Conservation (phyloP, 2,113 vertebrate species). For the Haplochromis burtoni region DNA sequence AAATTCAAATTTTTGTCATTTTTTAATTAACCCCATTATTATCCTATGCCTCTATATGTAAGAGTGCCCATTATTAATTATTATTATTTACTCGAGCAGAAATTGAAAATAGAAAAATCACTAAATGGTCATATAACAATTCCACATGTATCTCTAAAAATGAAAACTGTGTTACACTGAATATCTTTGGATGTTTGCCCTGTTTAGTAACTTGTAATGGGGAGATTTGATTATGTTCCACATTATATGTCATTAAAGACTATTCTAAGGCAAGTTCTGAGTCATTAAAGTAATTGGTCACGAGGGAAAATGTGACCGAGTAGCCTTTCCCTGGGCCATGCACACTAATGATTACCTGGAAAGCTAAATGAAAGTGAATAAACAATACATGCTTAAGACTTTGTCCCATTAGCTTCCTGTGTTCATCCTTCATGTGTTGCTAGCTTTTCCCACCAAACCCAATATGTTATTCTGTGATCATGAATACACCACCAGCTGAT, state of each 20-base stretch:
- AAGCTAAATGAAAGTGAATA: background rate
- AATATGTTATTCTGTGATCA: conserved; percentile 13
- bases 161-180: background rate
- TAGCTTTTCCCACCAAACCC: conserved; percentile 4
- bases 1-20: background rate
- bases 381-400: background rate
- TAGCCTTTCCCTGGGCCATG: background rate
- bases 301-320: background rate
- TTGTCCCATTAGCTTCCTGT: background rate
- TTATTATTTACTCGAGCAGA: background rate
- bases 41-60: background rate
- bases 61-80: background rate
- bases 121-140: background rate
- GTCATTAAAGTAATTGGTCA: background rate
- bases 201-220: background rate
- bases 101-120: background rate
- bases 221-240: background rate
- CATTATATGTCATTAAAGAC: background rate
- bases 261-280: background rate
- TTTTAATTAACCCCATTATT: background rate
- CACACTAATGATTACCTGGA: background rate
- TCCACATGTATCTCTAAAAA: background rate
- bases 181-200: background rate
- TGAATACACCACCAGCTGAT: background rate
- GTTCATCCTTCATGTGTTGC: conserved; percentile 16